Evolutionary conservation across 2,797 vertebrate species (phyloP).

Genomic region (Glossophaga mutica): DNA sequence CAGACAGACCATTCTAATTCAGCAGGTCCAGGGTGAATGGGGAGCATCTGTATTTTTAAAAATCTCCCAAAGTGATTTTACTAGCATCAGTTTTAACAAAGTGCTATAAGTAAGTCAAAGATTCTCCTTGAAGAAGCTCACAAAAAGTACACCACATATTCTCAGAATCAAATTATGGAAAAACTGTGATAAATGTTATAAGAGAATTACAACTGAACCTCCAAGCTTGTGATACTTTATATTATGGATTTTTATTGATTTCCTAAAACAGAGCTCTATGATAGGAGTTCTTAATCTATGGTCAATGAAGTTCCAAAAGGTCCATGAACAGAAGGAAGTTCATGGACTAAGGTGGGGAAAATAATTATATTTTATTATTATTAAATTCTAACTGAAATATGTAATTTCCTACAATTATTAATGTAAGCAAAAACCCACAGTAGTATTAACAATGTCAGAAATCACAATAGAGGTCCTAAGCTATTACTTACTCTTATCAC

Average conservation of each 20-base stretch:
- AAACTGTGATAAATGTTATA: neutral
- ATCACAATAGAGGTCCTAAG: neutral
- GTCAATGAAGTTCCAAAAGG: neutral
- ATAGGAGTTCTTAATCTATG: neutral
- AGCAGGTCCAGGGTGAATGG: neutral
- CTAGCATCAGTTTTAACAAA: neutral
- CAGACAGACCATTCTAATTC: neutral
- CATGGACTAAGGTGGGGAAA: neutral
- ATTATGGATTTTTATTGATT: neutral
- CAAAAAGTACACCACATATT: neutral
- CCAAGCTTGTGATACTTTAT: neutral
- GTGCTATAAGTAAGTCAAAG: neutral
- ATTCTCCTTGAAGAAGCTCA: neutral
- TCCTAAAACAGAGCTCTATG: neutral
- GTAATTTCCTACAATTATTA: neutral
- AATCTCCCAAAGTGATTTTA: neutral
- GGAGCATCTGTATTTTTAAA: neutral
- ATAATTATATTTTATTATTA: neutral
- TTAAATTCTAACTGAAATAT: neutral
- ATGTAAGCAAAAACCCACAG: neutral
- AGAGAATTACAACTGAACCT: neutral
- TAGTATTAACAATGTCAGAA: neutral
- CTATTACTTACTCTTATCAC: neutral
- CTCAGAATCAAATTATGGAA: neutral
- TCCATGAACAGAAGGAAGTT: neutral